phyloP scores from a whole-genome alignment of 2,113 vertebrate species.

The Zootoca vivipara region DNA sequence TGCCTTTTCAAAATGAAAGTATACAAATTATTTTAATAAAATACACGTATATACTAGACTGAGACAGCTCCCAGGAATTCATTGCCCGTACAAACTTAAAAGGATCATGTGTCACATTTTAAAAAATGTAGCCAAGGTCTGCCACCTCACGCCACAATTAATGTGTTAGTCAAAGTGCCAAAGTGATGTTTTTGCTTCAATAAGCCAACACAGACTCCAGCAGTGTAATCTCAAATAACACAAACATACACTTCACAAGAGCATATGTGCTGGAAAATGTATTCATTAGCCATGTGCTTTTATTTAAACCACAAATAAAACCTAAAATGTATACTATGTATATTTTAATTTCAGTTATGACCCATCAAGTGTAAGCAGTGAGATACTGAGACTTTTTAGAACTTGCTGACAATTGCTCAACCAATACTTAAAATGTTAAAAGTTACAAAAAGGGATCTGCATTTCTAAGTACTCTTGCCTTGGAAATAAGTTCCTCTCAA shows the following conservation, averaged over 20 bases:
- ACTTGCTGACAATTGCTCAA: neutral
- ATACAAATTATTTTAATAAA: too few relatives aligned
- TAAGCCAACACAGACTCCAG: neutral
- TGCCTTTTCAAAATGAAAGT: too few relatives aligned
- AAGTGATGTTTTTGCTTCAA: neutral
- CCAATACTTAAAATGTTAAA: slow-evolving; percentile 6
- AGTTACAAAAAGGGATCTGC: rapidly evolving
- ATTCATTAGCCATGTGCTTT: neutral
- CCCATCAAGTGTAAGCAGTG: neutral
- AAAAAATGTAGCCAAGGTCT: neutral
- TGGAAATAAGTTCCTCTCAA: neutral
- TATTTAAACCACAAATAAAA: neutral
- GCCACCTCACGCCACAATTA: neutral
- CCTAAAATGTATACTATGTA: neutral
- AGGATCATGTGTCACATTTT: neutral
- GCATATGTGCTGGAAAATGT: neutral
- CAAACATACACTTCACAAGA: neutral
- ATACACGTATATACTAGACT: neutral
- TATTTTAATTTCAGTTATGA: slow-evolving; percentile 24
- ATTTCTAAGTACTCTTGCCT: neutral
- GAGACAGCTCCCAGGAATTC: neutral
- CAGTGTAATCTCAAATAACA: neutral
- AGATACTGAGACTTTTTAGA: neutral
- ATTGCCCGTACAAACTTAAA: neutral
- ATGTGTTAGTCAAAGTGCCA: neutral